Base-by-base conservation (phyloP, 2,888 invertebrate species). In the Cheilosia soror region DNA sequence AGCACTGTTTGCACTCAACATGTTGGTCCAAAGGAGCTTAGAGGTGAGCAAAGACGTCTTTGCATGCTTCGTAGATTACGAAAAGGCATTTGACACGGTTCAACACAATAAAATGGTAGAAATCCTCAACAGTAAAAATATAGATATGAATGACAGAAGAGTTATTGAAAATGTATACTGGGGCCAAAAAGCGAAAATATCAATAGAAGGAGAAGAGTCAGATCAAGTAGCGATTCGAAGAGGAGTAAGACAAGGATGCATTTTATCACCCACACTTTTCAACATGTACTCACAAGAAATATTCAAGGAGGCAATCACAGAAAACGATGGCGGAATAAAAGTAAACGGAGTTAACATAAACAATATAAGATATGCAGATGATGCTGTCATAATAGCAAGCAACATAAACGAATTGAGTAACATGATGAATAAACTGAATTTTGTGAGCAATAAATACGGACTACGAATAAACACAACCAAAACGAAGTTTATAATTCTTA, bases 241-340 rank as follows among this genome's bases (percentile, higher is more conserved):
- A 68, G 68, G 68, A 42, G 55, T 6, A 31, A 33, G 33, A 44
- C 42, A 68, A 57, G 58, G 58, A 15, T 40, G 13, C 47, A 53
- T 47, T 47, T 58, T 71, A 37, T 71, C 49, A 13, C 71, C 25
- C 13, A 4, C 40, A 9, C 57, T 69, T 5, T 69, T 69, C 31
- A 58, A 58, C 42, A 31, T 69, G 33, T 68, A 68, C 25, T 69
- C 69, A 9, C 47, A 69, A 15, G 13, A 53, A 49, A 31, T 58
- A 1, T 58, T 71, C 15, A 33, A 58, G 11, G n/a, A 42, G 9
- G 9, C 7, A 33, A 3, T 42, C 5, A 6, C 25, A 53, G 13
- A 20, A 47, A 47, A 7, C 15, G 20, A 27, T n/a, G 25, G 13
- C 11, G 53, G 53, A 5, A 13, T 53, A 27, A 29, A 27, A 27